Percentiles rank a stretch among this genome's conserved stretches.
Conservation (phyloP, 1,140 invertebrate genomes). For the Streblospio benedicti region DNA sequence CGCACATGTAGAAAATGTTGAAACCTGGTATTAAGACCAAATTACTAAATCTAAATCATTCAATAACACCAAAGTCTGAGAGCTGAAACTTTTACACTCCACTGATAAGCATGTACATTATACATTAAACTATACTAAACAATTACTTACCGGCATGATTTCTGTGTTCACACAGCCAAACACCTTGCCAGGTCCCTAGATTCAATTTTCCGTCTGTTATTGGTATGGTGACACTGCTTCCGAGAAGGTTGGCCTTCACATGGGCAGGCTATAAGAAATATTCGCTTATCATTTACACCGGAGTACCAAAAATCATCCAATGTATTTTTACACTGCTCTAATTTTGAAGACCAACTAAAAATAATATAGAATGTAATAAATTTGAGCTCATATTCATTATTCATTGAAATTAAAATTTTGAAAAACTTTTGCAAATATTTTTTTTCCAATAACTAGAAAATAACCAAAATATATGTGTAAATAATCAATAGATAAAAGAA, state of each 20-base stretch:
- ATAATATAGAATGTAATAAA: neutral
- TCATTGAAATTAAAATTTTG: neutral
- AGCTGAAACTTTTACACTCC: too few species aligned
- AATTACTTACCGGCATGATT: conserved; percentile 62
- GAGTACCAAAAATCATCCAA: conserved; percentile 15
- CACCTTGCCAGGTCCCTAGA: conserved; percentile 91
- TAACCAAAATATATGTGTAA: neutral
- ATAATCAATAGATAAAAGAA: neutral
- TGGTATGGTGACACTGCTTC: conserved; percentile 87
- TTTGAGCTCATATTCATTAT: neutral
- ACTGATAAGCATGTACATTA: too few species aligned
- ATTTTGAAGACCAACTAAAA: neutral
- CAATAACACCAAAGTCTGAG: too few species aligned
- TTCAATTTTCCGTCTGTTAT: conserved; percentile 91
- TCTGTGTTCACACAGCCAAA: conserved; percentile 95
- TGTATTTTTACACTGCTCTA: neutral
- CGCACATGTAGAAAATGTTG: too few species aligned
- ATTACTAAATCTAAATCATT: too few species aligned
- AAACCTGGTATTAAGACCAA: too few species aligned
- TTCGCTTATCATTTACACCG: neutral
- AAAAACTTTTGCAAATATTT: neutral
- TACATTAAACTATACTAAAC: too few species aligned
- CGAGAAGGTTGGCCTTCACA: conserved; percentile 91
- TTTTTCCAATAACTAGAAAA: too few species aligned
- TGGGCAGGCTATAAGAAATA: conserved; percentile 71